These are phyloP conservation scores for Amazona guildingii DNA, from an alignment of 2,113 vertebrate species.

Conservation along the genomic window DNA sequence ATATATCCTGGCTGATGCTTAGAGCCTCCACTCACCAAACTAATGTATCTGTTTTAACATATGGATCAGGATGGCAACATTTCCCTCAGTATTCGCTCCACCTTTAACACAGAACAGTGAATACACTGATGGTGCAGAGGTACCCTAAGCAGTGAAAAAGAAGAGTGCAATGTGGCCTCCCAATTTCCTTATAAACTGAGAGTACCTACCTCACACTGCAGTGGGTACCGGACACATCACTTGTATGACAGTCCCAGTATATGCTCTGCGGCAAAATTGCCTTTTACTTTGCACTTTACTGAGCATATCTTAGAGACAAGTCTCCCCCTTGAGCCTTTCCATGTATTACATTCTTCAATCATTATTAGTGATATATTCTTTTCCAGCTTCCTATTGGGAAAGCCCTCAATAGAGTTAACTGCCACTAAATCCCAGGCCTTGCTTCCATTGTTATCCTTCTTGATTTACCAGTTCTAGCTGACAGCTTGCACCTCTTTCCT, in stretches of 20 bases:
- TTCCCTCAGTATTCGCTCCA: not conserved
- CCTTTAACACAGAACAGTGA: not conserved
- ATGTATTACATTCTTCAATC: not conserved
- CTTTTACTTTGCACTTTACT: not conserved
- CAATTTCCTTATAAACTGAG: not conserved
- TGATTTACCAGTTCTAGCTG: constrained; percentile 2
- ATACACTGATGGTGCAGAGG: not conserved
- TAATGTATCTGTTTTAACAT: not conserved
- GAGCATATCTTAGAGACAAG: not conserved
- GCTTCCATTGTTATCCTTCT: not conserved
- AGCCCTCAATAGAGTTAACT: not conserved
- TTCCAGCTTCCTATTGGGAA: not conserved
- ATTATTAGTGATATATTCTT: not conserved
- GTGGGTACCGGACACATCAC: not conserved
- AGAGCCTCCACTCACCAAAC: not conserved
- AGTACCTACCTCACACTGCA: not conserved
- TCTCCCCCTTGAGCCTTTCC: not conserved
- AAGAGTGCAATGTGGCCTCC: not conserved
- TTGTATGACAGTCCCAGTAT: not conserved
- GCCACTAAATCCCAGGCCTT: not conserved
- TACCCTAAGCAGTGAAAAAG: not conserved
- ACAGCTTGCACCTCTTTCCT: not conserved
- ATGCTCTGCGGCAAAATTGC: not conserved
- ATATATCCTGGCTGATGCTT: not conserved
- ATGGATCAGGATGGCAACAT: not conserved